A percentile compares a stretch with the other conserved stretches of the same genome.
These are phyloP conservation scores for Poeciliopsis paucimaculata DNA, from an alignment of 2,797 vertebrate genomes.

Conservation along the genomic window DNA sequence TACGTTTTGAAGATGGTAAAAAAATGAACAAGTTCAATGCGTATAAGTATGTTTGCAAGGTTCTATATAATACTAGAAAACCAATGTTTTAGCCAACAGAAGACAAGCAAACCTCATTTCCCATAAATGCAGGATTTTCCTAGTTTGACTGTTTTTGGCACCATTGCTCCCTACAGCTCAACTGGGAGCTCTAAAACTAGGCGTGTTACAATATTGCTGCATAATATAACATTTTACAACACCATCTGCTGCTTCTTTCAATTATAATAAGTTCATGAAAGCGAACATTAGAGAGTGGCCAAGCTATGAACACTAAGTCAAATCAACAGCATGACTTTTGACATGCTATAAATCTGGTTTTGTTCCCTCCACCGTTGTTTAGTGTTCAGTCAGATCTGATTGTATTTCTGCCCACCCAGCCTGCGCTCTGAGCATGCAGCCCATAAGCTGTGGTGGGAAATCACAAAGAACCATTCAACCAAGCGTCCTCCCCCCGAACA, in stretches of 20 bases:
- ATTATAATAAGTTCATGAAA: slow-evolving; percentile 50
- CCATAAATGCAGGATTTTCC: slow-evolving; percentile 34
- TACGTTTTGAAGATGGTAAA: neutral
- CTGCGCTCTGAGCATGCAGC: slow-evolving; percentile 52
- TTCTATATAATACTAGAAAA: neutral
- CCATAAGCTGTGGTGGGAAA: slow-evolving; percentile 41
- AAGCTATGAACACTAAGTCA: slow-evolving; percentile 40
- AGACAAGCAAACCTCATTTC: slow-evolving; percentile 17
- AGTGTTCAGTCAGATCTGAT: slow-evolving; percentile 47
- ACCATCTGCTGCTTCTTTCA: slow-evolving; percentile 66
- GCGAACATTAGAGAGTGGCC: slow-evolving; percentile 46
- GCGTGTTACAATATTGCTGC: slow-evolving; percentile 49
- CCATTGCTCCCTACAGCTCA: slow-evolving; percentile 26
- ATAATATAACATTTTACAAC: slow-evolving; percentile 51
- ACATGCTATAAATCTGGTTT: slow-evolving; percentile 22
- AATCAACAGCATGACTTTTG: slow-evolving; percentile 22
- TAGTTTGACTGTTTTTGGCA: slow-evolving; percentile 48
- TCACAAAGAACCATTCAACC: slow-evolving; percentile 70
- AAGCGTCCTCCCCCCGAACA: slow-evolving; percentile 44
- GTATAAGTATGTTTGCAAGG: neutral
- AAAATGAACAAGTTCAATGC: neutral
- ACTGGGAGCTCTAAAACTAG: slow-evolving; percentile 55
- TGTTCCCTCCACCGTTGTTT: slow-evolving; percentile 22
- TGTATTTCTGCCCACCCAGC: slow-evolving; percentile 58
- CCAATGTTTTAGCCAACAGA: slow-evolving; percentile 16